Conservation (phyloP, 2,888 invertebrate species). For the Lasius fuliginosus region DNA sequence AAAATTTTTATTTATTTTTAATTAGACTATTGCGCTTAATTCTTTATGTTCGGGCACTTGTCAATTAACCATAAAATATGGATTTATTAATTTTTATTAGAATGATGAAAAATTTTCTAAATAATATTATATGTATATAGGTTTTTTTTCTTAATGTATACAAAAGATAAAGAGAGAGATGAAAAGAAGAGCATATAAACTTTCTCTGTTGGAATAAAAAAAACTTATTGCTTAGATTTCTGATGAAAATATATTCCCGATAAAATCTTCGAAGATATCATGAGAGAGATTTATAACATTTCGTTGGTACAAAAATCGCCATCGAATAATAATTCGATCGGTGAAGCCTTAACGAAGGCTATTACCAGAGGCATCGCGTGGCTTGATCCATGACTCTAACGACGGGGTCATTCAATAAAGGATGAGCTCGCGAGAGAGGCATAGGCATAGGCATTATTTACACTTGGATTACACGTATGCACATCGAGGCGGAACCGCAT, state of each 20-base stretch:
- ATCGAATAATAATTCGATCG: neutral
- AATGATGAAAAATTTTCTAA: neutral
- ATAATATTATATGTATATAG: too few relatives aligned
- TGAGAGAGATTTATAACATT: neutral
- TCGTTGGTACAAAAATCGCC: neutral
- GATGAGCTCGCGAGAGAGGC: neutral
- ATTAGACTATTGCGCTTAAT: neutral
- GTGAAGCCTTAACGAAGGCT: neutral
- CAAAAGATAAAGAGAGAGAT: neutral
- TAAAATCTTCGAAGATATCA: neutral
- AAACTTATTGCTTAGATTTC: neutral
- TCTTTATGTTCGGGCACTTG: neutral
- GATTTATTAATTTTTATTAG: neutral
- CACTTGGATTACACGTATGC: constrained; percentile 16
- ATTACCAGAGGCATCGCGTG: neutral
- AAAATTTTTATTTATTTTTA: neutral
- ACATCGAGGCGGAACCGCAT: constrained; percentile 14
- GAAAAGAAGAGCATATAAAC: neutral
- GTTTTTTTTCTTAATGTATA: too few relatives aligned
- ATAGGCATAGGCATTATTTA: constrained; percentile 35
- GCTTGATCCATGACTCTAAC: constrained; percentile 9
- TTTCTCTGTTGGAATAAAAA: neutral
- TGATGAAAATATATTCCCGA: neutral
- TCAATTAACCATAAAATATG: constrained; percentile 3
- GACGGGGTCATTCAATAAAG: constrained; percentile 7